Percentiles rank a stretch among this genome's conserved stretches.
These are phyloP conservation scores for Perdita meconis DNA, from an alignment of 2,888 invertebrate genomes.

Conservation along the genomic window DNA sequence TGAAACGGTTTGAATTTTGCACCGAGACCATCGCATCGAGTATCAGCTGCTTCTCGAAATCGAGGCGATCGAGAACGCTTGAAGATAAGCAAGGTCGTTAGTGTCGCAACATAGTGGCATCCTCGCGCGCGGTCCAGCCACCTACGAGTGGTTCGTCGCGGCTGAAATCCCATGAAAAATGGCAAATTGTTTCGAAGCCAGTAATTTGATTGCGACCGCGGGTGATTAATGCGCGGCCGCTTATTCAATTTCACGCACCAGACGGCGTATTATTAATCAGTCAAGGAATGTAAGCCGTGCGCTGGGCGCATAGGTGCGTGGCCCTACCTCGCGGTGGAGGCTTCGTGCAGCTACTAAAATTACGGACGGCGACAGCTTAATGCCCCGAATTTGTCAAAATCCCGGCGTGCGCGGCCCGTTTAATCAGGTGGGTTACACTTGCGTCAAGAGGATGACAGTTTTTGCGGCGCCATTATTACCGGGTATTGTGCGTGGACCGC, in stretches of 20 bases:
- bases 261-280: slow-evolving; percentile 66
- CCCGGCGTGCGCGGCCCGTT: background rate
- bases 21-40: too few relatives aligned
- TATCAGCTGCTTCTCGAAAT: too few relatives aligned
- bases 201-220: slow-evolving; percentile 42
- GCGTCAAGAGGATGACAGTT: slow-evolving; percentile 4
- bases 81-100: slow-evolving; percentile 21
- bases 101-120: slow-evolving; percentile 39
- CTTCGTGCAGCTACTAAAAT: slow-evolving; percentile 43
- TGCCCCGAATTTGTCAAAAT: slow-evolving; percentile 48
- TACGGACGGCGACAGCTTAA: slow-evolving; percentile 42
- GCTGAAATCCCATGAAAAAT: slow-evolving; percentile 58
- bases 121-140: slow-evolving; percentile 17
- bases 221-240: slow-evolving; percentile 58
- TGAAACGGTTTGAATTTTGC: too few relatives aligned
- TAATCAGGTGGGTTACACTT: slow-evolving; percentile 24
- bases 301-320: background rate
- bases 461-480: slow-evolving; percentile 12
- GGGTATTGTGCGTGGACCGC: background rate
- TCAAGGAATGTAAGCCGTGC: slow-evolving; percentile 41
- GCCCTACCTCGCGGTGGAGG: background rate
- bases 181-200: slow-evolving; percentile 61
- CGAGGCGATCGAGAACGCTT: slow-evolving; percentile 4
- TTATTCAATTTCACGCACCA: slow-evolving; percentile 67
- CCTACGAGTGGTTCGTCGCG: slow-evolving; percentile 49